phyloP scores from a whole-genome alignment of 2,113 vertebrate genomes.

The Eulacestoma nigropectus region DNA sequence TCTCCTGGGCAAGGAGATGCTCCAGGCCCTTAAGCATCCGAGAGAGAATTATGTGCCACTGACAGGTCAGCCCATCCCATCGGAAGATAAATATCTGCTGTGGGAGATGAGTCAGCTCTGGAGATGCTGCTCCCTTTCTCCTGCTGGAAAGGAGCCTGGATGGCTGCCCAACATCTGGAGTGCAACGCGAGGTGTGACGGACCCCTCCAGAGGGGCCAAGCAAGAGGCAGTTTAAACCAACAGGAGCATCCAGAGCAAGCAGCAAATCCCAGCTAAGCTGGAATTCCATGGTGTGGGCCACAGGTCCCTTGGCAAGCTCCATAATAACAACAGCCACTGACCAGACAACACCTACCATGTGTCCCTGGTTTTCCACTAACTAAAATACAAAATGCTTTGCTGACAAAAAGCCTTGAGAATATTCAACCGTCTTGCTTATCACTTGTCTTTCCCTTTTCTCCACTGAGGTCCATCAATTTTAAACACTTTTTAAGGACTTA shows the following conservation, averaged over 20 bases:
- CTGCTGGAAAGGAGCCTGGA: neutral
- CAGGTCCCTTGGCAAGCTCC: neutral
- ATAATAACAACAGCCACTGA: neutral
- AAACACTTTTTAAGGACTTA: neutral
- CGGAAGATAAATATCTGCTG: neutral
- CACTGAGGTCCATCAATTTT: neutral
- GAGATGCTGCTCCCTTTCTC: neutral
- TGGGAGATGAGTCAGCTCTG: neutral
- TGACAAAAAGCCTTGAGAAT: neutral
- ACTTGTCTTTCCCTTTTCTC: neutral
- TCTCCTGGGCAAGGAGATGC: neutral
- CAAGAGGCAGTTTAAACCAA: neutral
- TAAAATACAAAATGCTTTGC: neutral
- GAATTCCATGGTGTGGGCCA: neutral
- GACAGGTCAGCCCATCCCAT: neutral
- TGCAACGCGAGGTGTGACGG: neutral
- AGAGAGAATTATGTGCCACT: neutral
- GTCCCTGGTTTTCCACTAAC: neutral
- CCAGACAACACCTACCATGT: neutral
- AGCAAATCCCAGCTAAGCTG: neutral
- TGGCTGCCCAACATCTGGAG: slow-evolving; percentile 11
- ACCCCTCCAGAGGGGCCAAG: neutral
- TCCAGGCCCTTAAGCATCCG: neutral
- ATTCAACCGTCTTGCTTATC: neutral
- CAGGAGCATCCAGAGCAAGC: neutral